Conservation (phyloP, 2,888 invertebrate genomes). For the Hypolimnas misippus region DNA sequence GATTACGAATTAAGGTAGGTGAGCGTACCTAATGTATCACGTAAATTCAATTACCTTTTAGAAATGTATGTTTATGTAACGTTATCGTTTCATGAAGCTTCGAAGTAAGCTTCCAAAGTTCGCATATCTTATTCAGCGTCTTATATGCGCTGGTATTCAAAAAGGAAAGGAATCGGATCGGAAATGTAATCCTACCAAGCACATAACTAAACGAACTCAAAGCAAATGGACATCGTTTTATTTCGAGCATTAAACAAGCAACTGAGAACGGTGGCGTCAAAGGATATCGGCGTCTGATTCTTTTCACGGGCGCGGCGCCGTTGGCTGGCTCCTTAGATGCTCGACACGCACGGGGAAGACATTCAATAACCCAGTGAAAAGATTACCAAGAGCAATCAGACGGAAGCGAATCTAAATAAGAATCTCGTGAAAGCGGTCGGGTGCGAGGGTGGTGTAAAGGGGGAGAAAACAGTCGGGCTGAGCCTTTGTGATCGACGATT, state of each 20-base stretch:
- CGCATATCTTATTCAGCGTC: constrained; percentile 36
- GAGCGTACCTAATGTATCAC: no score
- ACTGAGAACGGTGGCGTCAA: constrained; percentile 61
- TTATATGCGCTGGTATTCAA: constrained; percentile 35
- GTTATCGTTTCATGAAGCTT: not conserved
- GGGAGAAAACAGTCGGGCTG: constrained; percentile 73
- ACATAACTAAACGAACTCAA: constrained; percentile 50
- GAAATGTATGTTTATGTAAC: not conserved
- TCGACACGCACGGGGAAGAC: constrained; percentile 80
- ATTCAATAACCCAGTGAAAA: constrained; percentile 84
- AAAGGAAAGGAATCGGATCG: constrained; percentile 40
- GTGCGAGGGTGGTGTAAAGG: constrained; percentile 61
- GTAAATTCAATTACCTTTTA: not conserved
- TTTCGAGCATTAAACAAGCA: constrained; percentile 58
- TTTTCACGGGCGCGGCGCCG: constrained; percentile 57
- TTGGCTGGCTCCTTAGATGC: constrained; percentile 61
- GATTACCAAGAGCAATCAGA: constrained; percentile 84
- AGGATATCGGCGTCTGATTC: constrained; percentile 64
- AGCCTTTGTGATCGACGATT: constrained; percentile 78
- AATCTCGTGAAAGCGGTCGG: constrained; percentile 81
- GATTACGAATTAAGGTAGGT: no score
- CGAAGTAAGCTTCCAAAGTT: constrained; percentile 5
- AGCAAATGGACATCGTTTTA: constrained; percentile 58
- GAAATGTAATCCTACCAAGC: constrained; percentile 45
- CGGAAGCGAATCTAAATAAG: constrained; percentile 85